A percentile compares a stretch with the other conserved stretches of the same genome.
Evolutionary conservation across 2,888 invertebrate genomes (phyloP).

Genomic region (Caenorhabditis drosophilae): DNA sequence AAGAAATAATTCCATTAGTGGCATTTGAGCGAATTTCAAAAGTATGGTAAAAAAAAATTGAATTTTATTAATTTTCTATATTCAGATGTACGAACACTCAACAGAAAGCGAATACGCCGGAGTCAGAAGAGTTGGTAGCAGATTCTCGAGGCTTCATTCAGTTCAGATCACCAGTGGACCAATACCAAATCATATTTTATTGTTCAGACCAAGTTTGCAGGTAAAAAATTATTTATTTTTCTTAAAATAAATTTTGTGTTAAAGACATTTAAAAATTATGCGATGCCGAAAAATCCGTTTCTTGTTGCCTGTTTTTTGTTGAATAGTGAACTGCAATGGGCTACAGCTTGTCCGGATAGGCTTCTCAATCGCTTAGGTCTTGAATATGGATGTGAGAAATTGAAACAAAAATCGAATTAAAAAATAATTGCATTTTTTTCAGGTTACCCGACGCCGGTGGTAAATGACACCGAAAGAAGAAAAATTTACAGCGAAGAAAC

Average conservation of each 20-base stretch:
- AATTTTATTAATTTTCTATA: background rate
- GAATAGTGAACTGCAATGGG: constrained; percentile 57
- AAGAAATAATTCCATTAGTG: constrained; percentile 11
- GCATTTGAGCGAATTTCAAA: constrained; percentile 37
- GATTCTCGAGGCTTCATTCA: constrained; percentile 32
- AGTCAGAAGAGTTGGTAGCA: constrained; percentile 30
- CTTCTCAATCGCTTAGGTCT: constrained; percentile 59
- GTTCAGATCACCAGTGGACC: constrained; percentile 18
- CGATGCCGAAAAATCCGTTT: constrained; percentile 38
- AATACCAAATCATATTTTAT: constrained; percentile 35
- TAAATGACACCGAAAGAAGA: constrained; percentile 52
- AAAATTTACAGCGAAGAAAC: constrained; percentile 51
- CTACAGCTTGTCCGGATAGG: constrained; percentile 55
- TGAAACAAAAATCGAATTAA: background rate
- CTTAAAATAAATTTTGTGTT: background rate
- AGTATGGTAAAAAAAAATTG: constrained; percentile 6
- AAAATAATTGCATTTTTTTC: constrained; percentile 9
- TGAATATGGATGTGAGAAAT: constrained; percentile 42
- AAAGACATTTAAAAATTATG: constrained; percentile 13
- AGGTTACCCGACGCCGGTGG: constrained; percentile 63
- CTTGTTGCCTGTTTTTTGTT: constrained; percentile 56
- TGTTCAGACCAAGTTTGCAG: constrained; percentile 41
- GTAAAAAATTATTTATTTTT: background rate
- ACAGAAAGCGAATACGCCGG: constrained; percentile 37
- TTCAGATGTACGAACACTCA: constrained; percentile 34